Percentiles rank a stretch among this genome's conserved stretches.
These are phyloP conservation scores for Parnassius apollo DNA, from an alignment of 2,888 invertebrate species.

Conservation along the genomic window DNA sequence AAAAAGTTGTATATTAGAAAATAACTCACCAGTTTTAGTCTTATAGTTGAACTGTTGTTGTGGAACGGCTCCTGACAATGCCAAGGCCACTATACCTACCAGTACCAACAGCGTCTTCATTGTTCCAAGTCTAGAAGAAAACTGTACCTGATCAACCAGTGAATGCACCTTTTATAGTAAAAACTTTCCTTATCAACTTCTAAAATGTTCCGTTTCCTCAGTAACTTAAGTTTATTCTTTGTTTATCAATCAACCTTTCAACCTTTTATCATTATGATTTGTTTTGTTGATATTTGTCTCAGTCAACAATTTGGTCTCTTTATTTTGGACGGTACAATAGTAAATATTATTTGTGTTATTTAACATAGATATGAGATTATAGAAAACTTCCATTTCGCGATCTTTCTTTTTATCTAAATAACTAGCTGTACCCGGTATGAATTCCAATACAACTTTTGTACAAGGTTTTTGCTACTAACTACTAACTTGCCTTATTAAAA, in stretches of 20 bases:
- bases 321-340: neutral
- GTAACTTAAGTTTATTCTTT: constrained; percentile 27
- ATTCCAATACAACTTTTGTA: no score
- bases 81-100: constrained; percentile 62
- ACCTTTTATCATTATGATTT: constrained; percentile 5
- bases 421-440: no score
- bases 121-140: constrained; percentile 49
- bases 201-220: constrained; percentile 26
- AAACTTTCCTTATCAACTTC: constrained; percentile 31
- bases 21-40: constrained; percentile 44
- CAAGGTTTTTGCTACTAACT: no score
- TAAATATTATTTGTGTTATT: no score
- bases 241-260: constrained; percentile 22
- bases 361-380: no score
- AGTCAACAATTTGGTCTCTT: neutral
- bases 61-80: constrained; percentile 50
- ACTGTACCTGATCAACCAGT: constrained; percentile 47
- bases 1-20: constrained; percentile 6
- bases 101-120: constrained; percentile 76
- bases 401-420: no score
- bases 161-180: constrained; percentile 36
- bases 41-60: constrained; percentile 37
- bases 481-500: no score
- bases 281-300: neutral
- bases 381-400: no score